Conservation (phyloP, 2,888 invertebrate genomes). For the Atrina japonica region DNA sequence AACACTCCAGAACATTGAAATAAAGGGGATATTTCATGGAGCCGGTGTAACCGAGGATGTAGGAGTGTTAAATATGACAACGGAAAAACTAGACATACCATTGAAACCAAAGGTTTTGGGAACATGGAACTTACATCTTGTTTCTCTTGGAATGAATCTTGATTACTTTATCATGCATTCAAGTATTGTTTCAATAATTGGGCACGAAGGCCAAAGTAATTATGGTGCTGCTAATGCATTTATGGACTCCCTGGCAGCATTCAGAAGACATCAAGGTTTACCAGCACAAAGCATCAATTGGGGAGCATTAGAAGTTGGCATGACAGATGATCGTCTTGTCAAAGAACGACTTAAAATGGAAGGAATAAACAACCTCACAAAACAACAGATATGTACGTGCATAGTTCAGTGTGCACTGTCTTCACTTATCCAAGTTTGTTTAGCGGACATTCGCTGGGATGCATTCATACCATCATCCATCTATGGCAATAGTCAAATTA, state of each 20-base stretch:
- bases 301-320: constrained; percentile 60
- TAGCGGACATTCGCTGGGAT: constrained; percentile 3
- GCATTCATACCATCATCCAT: background rate
- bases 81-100: constrained; percentile 37
- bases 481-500: too few relatives aligned
- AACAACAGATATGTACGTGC: constrained; percentile 33
- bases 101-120: constrained; percentile 54
- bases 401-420: constrained; percentile 9
- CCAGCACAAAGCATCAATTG: constrained; percentile 63
- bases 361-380: constrained; percentile 35
- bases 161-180: constrained; percentile 68
- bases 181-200: constrained; percentile 58
- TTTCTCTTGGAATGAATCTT: constrained; percentile 44
- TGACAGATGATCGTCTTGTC: constrained; percentile 33
- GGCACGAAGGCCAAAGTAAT: constrained; percentile 63
- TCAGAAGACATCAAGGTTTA: constrained; percentile 48
- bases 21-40: constrained; percentile 61
- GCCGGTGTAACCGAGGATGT: constrained; percentile 54
- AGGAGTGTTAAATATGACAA: constrained; percentile 40
- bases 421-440: constrained; percentile 1
- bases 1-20: constrained; percentile 28
- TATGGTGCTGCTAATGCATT: constrained; percentile 67
- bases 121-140: constrained; percentile 59
- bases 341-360: constrained; percentile 27
- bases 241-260: constrained; percentile 55